Conservation (phyloP, 2,797 vertebrate species). For the Sebastes iracundus region DNA sequence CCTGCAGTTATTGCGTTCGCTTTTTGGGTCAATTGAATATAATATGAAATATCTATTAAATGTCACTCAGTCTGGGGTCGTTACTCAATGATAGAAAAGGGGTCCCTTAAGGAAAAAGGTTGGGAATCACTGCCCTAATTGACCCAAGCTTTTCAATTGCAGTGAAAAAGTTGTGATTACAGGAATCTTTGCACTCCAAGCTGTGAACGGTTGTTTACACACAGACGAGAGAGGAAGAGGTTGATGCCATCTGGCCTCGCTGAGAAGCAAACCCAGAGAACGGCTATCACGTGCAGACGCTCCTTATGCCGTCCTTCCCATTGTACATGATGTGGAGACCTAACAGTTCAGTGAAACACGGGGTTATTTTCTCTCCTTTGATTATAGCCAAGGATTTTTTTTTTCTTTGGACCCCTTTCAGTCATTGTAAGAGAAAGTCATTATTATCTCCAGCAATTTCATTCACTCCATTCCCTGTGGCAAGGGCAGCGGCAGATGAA, state of each 20-base stretch:
- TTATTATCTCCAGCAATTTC: slow-evolving; percentile 47
- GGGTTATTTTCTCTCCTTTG: slow-evolving; percentile 21
- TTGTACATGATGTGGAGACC: slow-evolving; percentile 10
- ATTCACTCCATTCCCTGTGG: slow-evolving; percentile 38
- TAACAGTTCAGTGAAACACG: slow-evolving; percentile 7
- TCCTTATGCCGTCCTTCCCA: slow-evolving; percentile 29
- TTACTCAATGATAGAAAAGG: too few relatives aligned
- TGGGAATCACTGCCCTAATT: slow-evolving; percentile 4
- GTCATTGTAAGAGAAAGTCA: slow-evolving; percentile 48
- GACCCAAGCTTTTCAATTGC: slow-evolving; percentile 13
- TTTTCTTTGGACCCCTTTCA: slow-evolving; percentile 21
- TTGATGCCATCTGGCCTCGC: slow-evolving; percentile 59
- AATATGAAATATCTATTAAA: too few relatives aligned
- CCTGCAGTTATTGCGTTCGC: too few relatives aligned
- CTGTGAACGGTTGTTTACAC: slow-evolving; percentile 66
- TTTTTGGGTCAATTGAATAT: too few relatives aligned
- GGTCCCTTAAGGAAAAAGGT: too few relatives aligned
- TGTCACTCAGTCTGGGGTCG: too few relatives aligned
- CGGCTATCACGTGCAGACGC: slow-evolving; percentile 10
- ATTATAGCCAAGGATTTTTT: slow-evolving; percentile 15
- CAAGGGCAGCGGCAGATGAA: slow-evolving; percentile 51
- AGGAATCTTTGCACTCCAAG: slow-evolving; percentile 48
- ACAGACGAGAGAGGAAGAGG: slow-evolving; percentile 44
- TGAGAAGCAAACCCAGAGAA: slow-evolving; percentile 32
- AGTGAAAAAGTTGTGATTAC: slow-evolving; percentile 38